phyloP scores from a whole-genome alignment of 2,888 invertebrate species.

The Phasia obesa region DNA sequence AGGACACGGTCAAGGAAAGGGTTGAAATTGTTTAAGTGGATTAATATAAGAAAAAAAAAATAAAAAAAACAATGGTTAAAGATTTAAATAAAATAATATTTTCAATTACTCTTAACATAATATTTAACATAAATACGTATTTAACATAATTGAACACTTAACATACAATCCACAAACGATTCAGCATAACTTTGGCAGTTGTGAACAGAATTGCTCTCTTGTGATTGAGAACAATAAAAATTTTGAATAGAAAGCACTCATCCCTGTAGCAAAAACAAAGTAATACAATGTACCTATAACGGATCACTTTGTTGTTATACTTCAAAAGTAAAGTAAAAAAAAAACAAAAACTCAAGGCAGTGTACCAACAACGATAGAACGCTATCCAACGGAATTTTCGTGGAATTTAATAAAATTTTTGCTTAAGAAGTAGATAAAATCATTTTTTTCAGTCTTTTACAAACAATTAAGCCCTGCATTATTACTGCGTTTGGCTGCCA shows the following conservation, averaged over 20 bases:
- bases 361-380: not conserved
- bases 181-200: not conserved
- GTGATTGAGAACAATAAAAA: not conserved
- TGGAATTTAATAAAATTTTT: slow-evolving; percentile 3
- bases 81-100: not conserved
- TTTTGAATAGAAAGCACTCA: not conserved
- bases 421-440: too few species aligned
- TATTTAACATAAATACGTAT: not conserved
- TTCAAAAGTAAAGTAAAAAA: not conserved
- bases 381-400: not conserved
- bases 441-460: too few species aligned
- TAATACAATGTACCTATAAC: not conserved
- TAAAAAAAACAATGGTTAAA: too few species aligned
- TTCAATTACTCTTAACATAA: not conserved
- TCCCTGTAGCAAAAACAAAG: not conserved
- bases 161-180: slow-evolving; percentile 4
- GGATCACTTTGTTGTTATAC: not conserved
- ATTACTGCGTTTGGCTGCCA: not conserved
- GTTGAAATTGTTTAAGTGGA: not conserved
- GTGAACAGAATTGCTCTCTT: not conserved
- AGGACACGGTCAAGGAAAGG: not conserved
- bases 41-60: too few species aligned
- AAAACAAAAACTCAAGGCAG: not conserved
- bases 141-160: not conserved
- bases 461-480: not conserved